phyloP scores from a whole-genome alignment of 1,140 invertebrate species.

The Gryllus bimaculatus region DNA sequence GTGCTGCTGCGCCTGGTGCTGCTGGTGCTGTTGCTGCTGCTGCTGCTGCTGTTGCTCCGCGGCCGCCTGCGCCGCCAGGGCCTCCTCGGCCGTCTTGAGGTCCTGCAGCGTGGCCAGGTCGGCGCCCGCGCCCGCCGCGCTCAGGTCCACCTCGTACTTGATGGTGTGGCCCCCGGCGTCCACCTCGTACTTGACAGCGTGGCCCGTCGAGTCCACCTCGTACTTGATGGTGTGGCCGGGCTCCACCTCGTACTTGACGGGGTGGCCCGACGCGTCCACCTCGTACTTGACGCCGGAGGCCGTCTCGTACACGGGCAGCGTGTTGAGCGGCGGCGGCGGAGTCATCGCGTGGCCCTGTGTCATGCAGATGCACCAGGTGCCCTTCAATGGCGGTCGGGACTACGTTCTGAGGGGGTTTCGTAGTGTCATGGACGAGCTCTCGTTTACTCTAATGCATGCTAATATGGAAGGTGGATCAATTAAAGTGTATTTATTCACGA shows the following conservation, averaged over 20 bases:
- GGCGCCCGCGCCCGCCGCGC: too few species aligned
- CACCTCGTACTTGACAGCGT: background rate
- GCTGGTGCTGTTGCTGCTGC: background rate
- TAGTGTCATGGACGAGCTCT: too few species aligned
- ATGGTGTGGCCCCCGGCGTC: background rate
- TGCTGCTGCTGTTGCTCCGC: background rate
- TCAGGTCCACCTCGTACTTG: background rate
- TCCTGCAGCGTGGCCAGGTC: background rate
- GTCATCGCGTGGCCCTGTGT: too few species aligned
- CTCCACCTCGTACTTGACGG: background rate
- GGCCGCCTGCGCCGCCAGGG: background rate
- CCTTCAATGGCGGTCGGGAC: too few species aligned
- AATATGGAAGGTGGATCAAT: too few species aligned
- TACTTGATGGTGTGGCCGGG: background rate
- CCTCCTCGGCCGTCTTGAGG: background rate
- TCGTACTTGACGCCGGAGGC: background rate
- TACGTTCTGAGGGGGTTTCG: too few species aligned
- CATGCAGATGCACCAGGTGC: too few species aligned
- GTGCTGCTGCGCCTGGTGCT: too few species aligned
- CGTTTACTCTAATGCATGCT: too few species aligned
- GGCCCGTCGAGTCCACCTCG: background rate
- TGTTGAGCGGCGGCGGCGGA: too few species aligned
- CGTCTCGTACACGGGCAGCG: background rate
- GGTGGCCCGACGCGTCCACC: background rate
- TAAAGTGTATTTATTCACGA: too few species aligned